These are phyloP conservation scores for Smittia sp. DNA, from an alignment of 2,888 invertebrate species.

Conservation along the genomic window DNA sequence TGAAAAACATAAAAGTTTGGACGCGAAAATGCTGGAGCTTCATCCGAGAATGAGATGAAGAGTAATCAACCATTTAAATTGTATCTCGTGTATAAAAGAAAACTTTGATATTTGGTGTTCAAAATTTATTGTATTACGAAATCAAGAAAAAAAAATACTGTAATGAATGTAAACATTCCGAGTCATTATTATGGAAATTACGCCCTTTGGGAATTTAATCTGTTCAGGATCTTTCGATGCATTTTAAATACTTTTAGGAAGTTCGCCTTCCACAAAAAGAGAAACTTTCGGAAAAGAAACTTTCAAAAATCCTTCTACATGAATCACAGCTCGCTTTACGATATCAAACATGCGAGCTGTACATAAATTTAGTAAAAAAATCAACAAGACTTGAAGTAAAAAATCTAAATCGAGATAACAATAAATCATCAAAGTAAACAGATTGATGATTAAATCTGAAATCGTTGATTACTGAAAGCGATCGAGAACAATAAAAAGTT, in stretches of 20 bases:
- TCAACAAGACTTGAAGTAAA: constrained; percentile 34
- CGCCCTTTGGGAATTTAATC: background rate
- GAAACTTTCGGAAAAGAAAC: background rate
- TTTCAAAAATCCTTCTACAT: background rate
- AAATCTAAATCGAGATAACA: constrained; percentile 34
- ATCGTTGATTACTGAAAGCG: constrained; percentile 32
- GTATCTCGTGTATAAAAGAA: constrained; percentile 38
- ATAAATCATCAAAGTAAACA: constrained; percentile 19
- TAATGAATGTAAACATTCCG: constrained; percentile 33
- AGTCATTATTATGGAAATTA: constrained; percentile 13
- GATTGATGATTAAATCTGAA: constrained; percentile 23
- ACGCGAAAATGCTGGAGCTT: constrained; percentile 22
- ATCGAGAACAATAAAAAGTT: constrained; percentile 38
- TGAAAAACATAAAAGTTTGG: background rate
- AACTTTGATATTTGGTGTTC: constrained; percentile 40
- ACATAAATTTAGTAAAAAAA: background rate
- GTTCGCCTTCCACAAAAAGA: too few relatives aligned
- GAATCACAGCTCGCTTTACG: background rate
- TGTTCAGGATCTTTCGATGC: background rate
- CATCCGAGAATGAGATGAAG: constrained; percentile 1
- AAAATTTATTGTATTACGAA: constrained; percentile 22
- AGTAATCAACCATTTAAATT: constrained; percentile 26
- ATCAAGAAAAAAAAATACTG: constrained; percentile 14
- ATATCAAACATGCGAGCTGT: background rate
- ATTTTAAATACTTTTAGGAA: background rate